These are phyloP conservation scores for Champsocephalus gunnari DNA, from an alignment of 2,797 vertebrate species.

Conservation along the genomic window DNA sequence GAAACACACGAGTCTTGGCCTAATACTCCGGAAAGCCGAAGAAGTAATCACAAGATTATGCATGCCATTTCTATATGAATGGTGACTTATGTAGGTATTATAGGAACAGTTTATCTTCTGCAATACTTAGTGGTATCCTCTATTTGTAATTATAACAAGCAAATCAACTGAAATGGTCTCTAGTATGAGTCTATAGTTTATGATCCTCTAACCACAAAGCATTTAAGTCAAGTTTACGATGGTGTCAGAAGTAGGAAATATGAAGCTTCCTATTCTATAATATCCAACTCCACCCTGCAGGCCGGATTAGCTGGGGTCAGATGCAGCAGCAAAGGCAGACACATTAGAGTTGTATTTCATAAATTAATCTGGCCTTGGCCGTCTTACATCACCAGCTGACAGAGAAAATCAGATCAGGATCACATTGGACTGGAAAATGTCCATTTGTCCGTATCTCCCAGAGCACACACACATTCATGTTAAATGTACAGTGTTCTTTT, in stretches of 20 bases:
- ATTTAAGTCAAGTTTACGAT: not conserved
- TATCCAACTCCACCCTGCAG: constrained; percentile 4
- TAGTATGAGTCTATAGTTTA: constrained; percentile 26
- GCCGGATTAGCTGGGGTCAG: not conserved
- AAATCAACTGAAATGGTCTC: constrained; percentile 2
- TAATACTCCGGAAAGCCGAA: constrained; percentile 1
- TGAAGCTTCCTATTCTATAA: constrained; percentile 6
- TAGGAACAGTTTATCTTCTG: constrained; percentile 1
- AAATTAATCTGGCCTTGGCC: constrained; percentile 1
- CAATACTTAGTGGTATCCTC: not conserved
- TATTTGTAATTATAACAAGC: constrained; percentile 10
- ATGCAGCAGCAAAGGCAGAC: constrained; percentile 20
- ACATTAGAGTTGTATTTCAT: constrained; percentile 13
- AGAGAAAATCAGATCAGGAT: constrained; percentile 57
- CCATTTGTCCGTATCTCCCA: not conserved
- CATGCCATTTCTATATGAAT: constrained; percentile 6
- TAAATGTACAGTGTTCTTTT: constrained; percentile 6
- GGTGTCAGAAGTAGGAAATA: constrained; percentile 19
- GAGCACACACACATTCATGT: constrained; percentile 9
- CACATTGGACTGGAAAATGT: not conserved
- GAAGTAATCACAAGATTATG: constrained; percentile 11
- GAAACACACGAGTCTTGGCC: constrained; percentile 3
- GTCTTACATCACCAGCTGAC: constrained; percentile 37
- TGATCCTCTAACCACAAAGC: constrained; percentile 32
- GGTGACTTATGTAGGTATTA: not conserved